phyloP scores from a whole-genome alignment of 2,797 vertebrate genomes.

The Takifugu ocellatus region DNA sequence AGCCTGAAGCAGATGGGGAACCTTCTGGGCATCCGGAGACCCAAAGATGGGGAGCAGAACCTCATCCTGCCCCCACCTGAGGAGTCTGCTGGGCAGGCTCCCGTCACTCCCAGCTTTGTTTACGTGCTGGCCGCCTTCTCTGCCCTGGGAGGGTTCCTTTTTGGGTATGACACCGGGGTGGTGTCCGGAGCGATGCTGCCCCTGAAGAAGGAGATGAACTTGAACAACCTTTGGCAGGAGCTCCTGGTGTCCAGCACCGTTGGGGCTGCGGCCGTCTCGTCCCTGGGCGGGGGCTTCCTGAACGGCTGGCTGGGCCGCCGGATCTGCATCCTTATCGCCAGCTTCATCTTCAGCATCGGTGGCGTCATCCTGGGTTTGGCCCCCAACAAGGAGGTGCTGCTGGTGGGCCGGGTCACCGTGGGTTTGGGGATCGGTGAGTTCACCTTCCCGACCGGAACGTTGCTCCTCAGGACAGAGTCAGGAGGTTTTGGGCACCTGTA shows the following conservation, averaged over 20 bases:
- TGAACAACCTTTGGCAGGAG: conserved; percentile 93
- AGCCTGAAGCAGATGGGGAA: conserved; percentile 75
- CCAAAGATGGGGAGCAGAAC: conserved; percentile 68
- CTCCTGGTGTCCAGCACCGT: conserved; percentile 91
- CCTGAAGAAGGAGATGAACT: conserved; percentile 87
- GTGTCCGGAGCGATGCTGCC: conserved; percentile 95
- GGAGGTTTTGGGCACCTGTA: not conserved
- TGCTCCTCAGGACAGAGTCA: not conserved
- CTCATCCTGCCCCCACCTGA: conserved; percentile 67
- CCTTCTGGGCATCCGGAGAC: conserved; percentile 77
- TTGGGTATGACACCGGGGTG: conserved; percentile 97
- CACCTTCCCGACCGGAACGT: too few relatives aligned
- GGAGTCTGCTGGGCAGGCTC: conserved; percentile 28
- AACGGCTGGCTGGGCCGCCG: conserved; percentile 85
- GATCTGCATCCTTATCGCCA: conserved; percentile 87
- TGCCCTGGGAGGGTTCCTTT: conserved; percentile 92
- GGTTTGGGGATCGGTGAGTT: conserved; percentile 93
- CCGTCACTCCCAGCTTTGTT: conserved; percentile 76
- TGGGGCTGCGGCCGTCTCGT: conserved; percentile 86
- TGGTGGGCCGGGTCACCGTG: conserved; percentile 85
- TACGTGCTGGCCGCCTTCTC: conserved; percentile 86
- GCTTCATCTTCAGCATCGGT: conserved; percentile 82
- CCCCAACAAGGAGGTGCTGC: conserved; percentile 81
- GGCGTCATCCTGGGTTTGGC: conserved; percentile 81
- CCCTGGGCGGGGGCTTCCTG: conserved; percentile 84